phyloP scores from a whole-genome alignment of 2,797 vertebrate genomes.

The Trichosurus vulpecula region DNA sequence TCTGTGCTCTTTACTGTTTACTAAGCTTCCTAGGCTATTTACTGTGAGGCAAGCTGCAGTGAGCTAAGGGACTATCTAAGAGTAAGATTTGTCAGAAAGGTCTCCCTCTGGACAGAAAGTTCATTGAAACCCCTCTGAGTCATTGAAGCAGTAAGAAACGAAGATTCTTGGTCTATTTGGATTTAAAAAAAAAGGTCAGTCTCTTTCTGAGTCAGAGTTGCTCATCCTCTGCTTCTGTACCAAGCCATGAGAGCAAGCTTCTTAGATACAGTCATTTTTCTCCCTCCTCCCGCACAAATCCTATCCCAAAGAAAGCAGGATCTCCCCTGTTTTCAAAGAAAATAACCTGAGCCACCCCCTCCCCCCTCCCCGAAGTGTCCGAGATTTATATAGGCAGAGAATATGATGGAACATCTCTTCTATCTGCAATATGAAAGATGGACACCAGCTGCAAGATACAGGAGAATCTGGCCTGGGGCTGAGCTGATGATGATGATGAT shows the following conservation, averaged over 20 bases:
- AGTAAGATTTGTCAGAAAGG: constrained; percentile 68
- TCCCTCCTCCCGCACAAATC: not conserved
- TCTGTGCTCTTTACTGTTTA: constrained; percentile 39
- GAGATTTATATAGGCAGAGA: not conserved
- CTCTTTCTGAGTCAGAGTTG: constrained; percentile 28
- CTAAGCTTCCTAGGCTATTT: not conserved
- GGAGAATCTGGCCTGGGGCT: not conserved
- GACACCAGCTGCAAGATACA: not conserved
- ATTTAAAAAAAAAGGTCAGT: constrained; percentile 52
- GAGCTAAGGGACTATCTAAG: not conserved
- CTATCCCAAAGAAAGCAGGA: not conserved
- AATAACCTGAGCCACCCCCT: not conserved
- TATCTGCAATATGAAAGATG: not conserved
- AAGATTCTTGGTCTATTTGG: constrained; percentile 35
- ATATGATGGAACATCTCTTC: not conserved
- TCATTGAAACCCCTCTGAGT: constrained; percentile 11
- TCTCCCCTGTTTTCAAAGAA: constrained; percentile 22
- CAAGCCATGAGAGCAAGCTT: not conserved
- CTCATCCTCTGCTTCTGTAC: constrained; percentile 42
- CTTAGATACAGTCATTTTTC: constrained; percentile 1
- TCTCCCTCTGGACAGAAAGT: constrained; percentile 34
- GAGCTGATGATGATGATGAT: not conserved
- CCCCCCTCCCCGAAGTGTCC: not conserved
- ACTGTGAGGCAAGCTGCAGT: not conserved
- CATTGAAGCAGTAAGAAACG: constrained; percentile 36